Evolutionary conservation across 2,797 vertebrate species (phyloP).

Genomic region (Liasis olivaceus): DNA sequence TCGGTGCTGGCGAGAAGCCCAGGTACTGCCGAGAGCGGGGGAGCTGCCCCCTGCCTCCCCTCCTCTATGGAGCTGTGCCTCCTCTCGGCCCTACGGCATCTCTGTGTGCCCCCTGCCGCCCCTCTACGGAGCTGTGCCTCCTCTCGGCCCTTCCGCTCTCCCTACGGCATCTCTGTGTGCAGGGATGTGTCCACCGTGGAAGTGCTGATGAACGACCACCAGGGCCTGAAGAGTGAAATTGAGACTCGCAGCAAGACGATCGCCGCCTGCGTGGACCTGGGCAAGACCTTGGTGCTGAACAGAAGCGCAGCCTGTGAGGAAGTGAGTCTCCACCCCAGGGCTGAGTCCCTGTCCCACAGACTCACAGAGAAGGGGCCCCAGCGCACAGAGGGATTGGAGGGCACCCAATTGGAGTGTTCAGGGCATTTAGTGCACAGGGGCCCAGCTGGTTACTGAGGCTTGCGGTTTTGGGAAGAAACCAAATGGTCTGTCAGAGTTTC

Average conservation of each 20-base stretch:
- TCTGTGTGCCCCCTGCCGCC: not conserved
- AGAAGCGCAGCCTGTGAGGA: constrained; percentile 88
- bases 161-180: not conserved
- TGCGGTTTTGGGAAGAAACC: no score
- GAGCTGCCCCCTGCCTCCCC: not conserved
- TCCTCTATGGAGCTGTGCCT: rapidly evolving
- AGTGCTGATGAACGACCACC: constrained; percentile 95
- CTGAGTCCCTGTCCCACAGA: no score
- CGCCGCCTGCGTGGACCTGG: constrained; percentile 88
- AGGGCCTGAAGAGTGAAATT: constrained; percentile 90
- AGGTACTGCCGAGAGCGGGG: constrained; percentile 73
- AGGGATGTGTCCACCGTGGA: constrained; percentile 95
- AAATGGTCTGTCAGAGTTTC: not conserved
- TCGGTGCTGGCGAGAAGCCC: constrained; percentile 88
- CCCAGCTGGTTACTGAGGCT: not conserved
- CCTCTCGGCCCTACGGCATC: no score
- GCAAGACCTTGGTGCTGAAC: constrained; percentile 86
- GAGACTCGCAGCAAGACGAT: constrained; percentile 83
- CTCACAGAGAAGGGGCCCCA: not conserved
- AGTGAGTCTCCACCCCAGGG: constrained; percentile 67
- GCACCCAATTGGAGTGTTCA: not conserved
- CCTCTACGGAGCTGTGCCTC: rapidly evolving
- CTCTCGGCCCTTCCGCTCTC: no score
- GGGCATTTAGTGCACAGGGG: not conserved
- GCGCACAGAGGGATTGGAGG: not conserved